These are phyloP conservation scores for Mirza zaza DNA, from an alignment of 2,113 vertebrate genomes.

Conservation along the genomic window DNA sequence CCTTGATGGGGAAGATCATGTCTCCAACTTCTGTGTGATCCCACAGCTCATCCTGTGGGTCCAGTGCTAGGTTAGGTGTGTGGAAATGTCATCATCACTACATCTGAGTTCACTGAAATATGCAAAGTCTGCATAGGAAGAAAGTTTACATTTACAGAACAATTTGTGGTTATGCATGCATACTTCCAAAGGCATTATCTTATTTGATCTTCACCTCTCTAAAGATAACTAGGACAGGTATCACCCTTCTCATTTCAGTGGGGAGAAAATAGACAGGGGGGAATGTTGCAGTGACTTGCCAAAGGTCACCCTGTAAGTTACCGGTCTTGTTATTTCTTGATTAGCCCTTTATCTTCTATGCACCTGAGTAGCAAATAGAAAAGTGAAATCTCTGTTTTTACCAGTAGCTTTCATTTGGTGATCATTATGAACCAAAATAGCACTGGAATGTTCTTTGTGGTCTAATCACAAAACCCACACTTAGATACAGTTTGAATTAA, in stretches of 20 bases:
- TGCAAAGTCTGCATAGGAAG: neutral
- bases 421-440: neutral
- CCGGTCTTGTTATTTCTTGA: neutral
- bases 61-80: neutral
- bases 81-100: neutral
- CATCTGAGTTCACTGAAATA: neutral
- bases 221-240: neutral
- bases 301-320: neutral
- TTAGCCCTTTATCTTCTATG: neutral
- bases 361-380: neutral
- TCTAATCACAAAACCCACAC: neutral
- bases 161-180: accelerated
- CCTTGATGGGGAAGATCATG: neutral
- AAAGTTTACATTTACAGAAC: neutral
- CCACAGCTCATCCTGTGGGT: neutral
- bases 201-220: neutral
- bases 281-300: neutral
- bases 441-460: neutral
- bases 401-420: neutral
- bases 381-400: neutral
- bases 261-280: neutral
- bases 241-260: neutral
- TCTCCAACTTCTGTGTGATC: neutral
- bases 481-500: neutral
- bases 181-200: neutral